Percentiles rank a stretch among this genome's conserved stretches.
Evolutionary conservation across 2,797 vertebrate species (phyloP).

Genomic region (Chromobotia macracanthus): DNA sequence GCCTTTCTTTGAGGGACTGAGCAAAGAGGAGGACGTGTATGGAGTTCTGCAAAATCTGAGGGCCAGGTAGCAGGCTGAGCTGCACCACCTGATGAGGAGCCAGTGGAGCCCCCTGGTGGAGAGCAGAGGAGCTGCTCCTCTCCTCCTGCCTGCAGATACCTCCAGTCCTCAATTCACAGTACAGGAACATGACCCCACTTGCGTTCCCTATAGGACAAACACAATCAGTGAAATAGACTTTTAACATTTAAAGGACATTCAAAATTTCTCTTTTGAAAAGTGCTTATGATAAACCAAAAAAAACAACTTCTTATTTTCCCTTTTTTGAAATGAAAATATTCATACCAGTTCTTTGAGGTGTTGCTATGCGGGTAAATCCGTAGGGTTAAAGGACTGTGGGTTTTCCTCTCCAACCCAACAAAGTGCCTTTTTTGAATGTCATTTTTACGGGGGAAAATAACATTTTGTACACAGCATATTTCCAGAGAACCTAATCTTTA

Average conservation of each 20-base stretch:
- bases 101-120: slow-evolving; percentile 23
- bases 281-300: slow-evolving; percentile 80
- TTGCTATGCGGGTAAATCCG: slow-evolving; percentile 86
- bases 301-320: slow-evolving; percentile 53
- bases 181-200: slow-evolving; percentile 35
- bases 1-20: slow-evolving; percentile 97
- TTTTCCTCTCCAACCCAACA: slow-evolving; percentile 88
- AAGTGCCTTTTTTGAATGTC: slow-evolving; percentile 99
- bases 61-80: slow-evolving; percentile 86
- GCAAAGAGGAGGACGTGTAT: slow-evolving; percentile 93
- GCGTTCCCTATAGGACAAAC: slow-evolving; percentile 21
- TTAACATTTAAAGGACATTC: slow-evolving; percentile 64
- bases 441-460: slow-evolving; percentile 84
- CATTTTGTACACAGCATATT: slow-evolving; percentile 91
- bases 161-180: slow-evolving; percentile 41
- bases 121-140: slow-evolving; percentile 6
- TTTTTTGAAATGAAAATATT: slow-evolving; percentile 72
- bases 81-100: slow-evolving; percentile 39
- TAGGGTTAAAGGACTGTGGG: slow-evolving; percentile 79
- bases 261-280: slow-evolving; percentile 65
- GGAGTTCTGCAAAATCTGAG: slow-evolving; percentile 89
- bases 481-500: slow-evolving; percentile 88
- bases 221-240: slow-evolving; percentile 48
- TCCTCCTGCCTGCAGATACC: slow-evolving; percentile 12
- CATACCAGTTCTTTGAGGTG: slow-evolving; percentile 72